Percentiles rank a stretch among this genome's conserved stretches.
Conservation (phyloP, 2,888 invertebrate genomes). For the Clunio marinus region DNA sequence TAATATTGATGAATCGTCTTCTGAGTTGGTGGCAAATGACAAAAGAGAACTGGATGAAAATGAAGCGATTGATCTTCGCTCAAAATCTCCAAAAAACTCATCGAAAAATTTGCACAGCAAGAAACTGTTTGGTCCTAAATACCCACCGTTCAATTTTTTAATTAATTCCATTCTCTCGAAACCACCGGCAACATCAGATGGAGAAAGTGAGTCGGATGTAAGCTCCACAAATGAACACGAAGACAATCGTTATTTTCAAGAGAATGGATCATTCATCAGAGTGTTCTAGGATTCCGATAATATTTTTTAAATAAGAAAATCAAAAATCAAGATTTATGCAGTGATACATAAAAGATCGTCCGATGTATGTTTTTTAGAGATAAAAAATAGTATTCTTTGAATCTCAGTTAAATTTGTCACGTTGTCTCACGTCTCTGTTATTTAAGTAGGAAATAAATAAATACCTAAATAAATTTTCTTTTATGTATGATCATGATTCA, state of each 20-base stretch:
- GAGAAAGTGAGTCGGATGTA: slow-evolving; percentile 38
- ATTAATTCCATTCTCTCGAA: slow-evolving; percentile 39
- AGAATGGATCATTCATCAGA: slow-evolving; percentile 37
- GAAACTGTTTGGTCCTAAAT: slow-evolving; percentile 38
- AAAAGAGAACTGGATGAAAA: not conserved
- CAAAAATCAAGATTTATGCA: no score
- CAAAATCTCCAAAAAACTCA: slow-evolving; percentile 38
- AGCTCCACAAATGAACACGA: slow-evolving; percentile 37
- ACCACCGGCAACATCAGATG: slow-evolving; percentile 38
- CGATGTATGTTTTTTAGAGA: no score
- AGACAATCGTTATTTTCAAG: slow-evolving; percentile 37
- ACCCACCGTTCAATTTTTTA: slow-evolving; percentile 39
- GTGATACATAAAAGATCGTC: no score
- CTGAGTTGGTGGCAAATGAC: not conserved
- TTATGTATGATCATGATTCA: no score
- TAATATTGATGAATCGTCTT: not conserved
- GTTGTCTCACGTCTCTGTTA: no score
- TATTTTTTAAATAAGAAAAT: no score
- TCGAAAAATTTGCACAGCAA: slow-evolving; percentile 20
- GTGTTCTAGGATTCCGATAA: slow-evolving; percentile 28
- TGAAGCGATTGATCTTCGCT: slow-evolving; percentile 27
- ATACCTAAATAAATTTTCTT: no score
- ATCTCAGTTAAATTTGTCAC: no score
- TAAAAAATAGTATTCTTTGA: no score
- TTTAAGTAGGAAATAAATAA: no score